Conservation (phyloP, 2,888 invertebrate species). For the Lymantria monacha region DNA sequence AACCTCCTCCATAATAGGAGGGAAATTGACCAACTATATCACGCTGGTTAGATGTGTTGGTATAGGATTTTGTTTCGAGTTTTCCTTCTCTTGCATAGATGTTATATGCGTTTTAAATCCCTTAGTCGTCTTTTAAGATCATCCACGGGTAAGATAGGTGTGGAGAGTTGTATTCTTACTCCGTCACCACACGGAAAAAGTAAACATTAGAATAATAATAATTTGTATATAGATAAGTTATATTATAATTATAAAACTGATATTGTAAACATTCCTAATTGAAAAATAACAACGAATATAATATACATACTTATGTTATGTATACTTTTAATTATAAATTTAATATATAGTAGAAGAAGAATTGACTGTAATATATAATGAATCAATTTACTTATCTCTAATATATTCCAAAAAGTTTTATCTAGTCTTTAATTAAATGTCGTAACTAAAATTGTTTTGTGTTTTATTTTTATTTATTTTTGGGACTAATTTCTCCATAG, state of each 20-base stretch:
- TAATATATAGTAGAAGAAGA: neutral
- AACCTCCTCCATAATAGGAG: too few relatives aligned
- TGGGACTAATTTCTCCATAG: too few relatives aligned
- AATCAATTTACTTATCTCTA: constrained; percentile 8
- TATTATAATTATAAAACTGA: neutral
- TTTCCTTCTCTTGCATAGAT: too few relatives aligned
- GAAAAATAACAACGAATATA: neutral
- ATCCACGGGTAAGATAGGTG: too few relatives aligned
- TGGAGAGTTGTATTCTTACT: too few relatives aligned
- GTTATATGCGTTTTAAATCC: too few relatives aligned
- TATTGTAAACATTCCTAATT: neutral
- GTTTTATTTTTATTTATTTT: neutral
- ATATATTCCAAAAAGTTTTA: constrained; percentile 28
- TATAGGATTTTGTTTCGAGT: too few relatives aligned
- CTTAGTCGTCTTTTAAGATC: too few relatives aligned
- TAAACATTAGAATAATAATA: too few relatives aligned
- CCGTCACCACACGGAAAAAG: too few relatives aligned
- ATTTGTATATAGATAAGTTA: neutral
- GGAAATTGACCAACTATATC: too few relatives aligned
- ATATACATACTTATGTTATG: neutral
- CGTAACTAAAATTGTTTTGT: neutral
- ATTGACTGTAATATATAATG: neutral
- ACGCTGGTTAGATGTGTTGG: too few relatives aligned
- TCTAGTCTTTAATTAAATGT: constrained; percentile 32
- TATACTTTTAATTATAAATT: neutral